Base-by-base conservation (phyloP, 2,888 invertebrate genomes). In the Lasiommata megera region DNA sequence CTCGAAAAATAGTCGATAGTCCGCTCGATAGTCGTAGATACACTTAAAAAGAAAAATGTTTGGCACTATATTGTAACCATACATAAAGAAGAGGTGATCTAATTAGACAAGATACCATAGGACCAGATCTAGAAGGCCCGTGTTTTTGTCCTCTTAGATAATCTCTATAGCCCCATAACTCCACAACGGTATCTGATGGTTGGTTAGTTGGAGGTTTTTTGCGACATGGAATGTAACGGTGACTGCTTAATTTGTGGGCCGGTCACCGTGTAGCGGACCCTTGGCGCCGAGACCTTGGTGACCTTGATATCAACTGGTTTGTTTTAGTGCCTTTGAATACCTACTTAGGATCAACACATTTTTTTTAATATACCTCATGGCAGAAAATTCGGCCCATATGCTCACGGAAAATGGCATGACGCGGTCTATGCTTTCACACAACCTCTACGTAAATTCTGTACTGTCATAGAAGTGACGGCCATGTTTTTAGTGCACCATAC, bases 201-300 rank as follows among this genome's bases (percentile, higher is more conserved):
- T 23, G 50, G 50, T 50, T 50, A 14, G 50, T 50, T 51, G 40
- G 40, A 51, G 16, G 28, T 38, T 51, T 67, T 66, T 63, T 66
- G 59, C 63, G 37, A 60, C 54, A 43, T 47, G 65, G 65, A 64
- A 65, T 67, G 65, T 68, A 69, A 68, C 69, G 69, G 68, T 64
- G 48, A 43, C 37, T 40, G 40, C 40, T 60, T 56, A 63, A 61
- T 66, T 66, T 62, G 63, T 60, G 57, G 56, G 60, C 56, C 64
- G 53, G 34, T 40, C 40, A 47, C 16, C 38, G 17, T 36, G 34
- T 34, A 47, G 47, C 48, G 37, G 50, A 23, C 38, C 38, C 36
- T 48, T 37, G 48, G 44, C 37, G 36, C 48, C 36, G 28, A 48
- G 48, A 48, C 36, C 50, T 51, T 40, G 50, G 41, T 23, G 61